Base-by-base conservation (phyloP, 2,113 vertebrate species). In the Ameiurus melas region DNA sequence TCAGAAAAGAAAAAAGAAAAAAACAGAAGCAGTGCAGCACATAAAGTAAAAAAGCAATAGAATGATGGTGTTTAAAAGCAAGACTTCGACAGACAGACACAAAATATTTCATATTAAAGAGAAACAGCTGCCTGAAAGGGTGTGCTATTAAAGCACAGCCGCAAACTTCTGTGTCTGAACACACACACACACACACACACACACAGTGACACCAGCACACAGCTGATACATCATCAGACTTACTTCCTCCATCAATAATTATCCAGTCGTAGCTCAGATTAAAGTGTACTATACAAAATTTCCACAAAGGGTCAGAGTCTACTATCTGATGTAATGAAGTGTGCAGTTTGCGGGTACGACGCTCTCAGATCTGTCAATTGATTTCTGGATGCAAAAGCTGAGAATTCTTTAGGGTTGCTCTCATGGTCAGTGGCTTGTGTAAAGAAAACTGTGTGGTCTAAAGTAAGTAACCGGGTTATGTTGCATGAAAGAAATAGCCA, bases 1-100 rank as follows among this genome's bases (percentile, higher is more conserved):
- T 19, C 86, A 92, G 90, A 91, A 89, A 36, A 71, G 53, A 86
- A n/a, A 85, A 47, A 47, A 47, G 47, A 47, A 71, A 85, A 47
- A 87, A 68, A 64, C 73, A 57, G 60, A 60, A 86, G 19, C 39
- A 39, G 51, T 39, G 17, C 55, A 60, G 57, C 33, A 83, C 17
- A 58, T 47, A 33, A 30, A 20, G 43, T 64, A 84, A 75, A 78
- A 85, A 83, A 90, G 83, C 84, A 79, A 7, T 53, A 17, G 62
- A 84, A 66, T 60, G 47, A 86, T 25, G 39, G 58, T 33, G 68
- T 33, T 27, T 43, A 47, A 70, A 80, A 71, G 58, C 64, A 47
- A 9, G 78, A 53, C n/a, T 47, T 43, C 55, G 70, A 84, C 39
- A 78, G 3, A 64, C 47, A 55, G 30, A 70, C 22, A 70, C 22